phyloP scores from a whole-genome alignment of 2,113 vertebrate genomes.

The Pygoscelis antarcticus region DNA sequence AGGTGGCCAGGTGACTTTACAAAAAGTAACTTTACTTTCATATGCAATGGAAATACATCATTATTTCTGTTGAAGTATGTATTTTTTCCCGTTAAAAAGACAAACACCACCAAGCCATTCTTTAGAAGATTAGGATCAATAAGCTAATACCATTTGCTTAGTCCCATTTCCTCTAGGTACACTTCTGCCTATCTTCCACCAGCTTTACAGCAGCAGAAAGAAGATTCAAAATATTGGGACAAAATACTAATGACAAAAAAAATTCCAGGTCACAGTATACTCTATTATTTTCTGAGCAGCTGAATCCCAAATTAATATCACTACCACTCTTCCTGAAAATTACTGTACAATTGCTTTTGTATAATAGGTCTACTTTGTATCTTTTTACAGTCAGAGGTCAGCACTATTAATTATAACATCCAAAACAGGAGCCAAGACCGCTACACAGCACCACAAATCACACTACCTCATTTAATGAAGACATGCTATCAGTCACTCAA shows the following conservation, averaged over 20 bases:
- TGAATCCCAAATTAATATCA: not conserved
- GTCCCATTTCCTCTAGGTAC: not conserved
- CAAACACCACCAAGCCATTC: not conserved
- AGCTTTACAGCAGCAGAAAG: not conserved
- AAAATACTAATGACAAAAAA: not conserved
- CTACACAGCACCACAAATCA: not conserved
- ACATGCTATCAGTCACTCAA: not conserved
- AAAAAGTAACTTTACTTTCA: not conserved
- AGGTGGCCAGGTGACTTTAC: not conserved
- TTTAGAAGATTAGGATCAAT: not conserved
- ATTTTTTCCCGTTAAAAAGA: not conserved
- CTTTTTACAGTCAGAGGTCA: not conserved
- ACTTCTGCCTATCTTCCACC: not conserved
- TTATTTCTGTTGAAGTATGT: not conserved
- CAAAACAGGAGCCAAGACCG: not conserved
- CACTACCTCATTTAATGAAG: not conserved
- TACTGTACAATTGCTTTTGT: not conserved
- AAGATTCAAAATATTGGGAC: not conserved
- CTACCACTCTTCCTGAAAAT: not conserved
- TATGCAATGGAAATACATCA: not conserved
- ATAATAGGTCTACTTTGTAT: not conserved
- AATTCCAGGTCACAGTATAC: not conserved
- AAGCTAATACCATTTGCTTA: not conserved
- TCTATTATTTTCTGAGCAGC: not conserved
- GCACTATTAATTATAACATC: not conserved